phyloP scores from a whole-genome alignment of 1,140 invertebrate species.

The Macrocentrus cingulum region DNA sequence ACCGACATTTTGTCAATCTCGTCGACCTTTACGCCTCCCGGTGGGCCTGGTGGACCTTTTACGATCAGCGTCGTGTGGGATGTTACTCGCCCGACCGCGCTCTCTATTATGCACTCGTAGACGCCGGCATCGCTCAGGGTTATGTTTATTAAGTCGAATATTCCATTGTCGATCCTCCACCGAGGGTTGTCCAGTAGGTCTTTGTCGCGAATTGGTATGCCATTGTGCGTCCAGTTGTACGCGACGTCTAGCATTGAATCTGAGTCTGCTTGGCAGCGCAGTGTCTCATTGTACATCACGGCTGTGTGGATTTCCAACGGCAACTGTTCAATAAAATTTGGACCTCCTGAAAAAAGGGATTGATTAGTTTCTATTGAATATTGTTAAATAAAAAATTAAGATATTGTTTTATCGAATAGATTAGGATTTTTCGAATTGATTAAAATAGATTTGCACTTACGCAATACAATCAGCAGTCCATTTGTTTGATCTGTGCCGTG shows the following conservation, averaged over 20 bases:
- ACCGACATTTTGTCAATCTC: conserved; percentile 75
- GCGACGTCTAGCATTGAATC: conserved; percentile 84
- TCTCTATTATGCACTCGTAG: conserved; percentile 87
- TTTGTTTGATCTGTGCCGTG: conserved; percentile 79
- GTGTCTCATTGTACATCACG: conserved; percentile 70
- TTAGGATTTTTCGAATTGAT: no score
- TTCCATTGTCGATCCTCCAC: conserved; percentile 68
- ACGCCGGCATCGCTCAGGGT: conserved; percentile 83
- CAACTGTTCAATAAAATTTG: conserved; percentile 70
- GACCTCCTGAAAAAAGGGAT: conserved; percentile 61
- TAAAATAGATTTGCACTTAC: conserved; percentile 61
- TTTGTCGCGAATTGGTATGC: conserved; percentile 72
- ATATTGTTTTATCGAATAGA: no score
- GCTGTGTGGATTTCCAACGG: conserved; percentile 66
- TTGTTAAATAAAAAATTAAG: no score
- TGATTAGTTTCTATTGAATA: no score
- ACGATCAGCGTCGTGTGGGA: conserved; percentile 73
- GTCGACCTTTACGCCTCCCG: conserved; percentile 76
- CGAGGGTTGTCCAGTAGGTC: conserved; percentile 56
- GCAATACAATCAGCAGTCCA: conserved; percentile 81
- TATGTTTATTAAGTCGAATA: conserved; percentile 77
- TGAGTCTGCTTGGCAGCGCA: conserved; percentile 78
- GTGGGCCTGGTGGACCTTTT: conserved; percentile 82
- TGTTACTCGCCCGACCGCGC: conserved; percentile 79
- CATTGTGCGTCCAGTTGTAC: conserved; percentile 90